phyloP scores from a whole-genome alignment of 2,888 invertebrate genomes.

The Candidula unifasciata region DNA sequence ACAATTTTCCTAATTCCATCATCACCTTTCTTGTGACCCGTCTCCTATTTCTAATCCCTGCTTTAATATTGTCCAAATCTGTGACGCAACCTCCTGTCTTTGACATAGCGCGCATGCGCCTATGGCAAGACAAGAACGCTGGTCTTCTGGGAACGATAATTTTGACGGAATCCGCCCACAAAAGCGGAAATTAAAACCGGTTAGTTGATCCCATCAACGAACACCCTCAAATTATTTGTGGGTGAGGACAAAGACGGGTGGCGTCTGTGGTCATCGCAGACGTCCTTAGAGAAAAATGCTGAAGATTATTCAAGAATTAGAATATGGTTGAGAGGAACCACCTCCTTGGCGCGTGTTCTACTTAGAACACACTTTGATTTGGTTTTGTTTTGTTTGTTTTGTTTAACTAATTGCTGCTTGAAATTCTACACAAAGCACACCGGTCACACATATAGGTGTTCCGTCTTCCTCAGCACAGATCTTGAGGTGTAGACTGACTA shows the following conservation, averaged over 20 bases:
- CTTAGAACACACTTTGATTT: too few relatives aligned
- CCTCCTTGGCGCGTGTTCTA: too few relatives aligned
- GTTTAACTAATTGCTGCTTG: too few relatives aligned
- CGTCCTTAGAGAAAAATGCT: background rate
- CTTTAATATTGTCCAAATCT: constrained; percentile 6
- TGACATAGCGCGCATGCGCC: constrained; percentile 20
- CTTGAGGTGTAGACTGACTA: too few relatives aligned
- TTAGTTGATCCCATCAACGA: constrained; percentile 19
- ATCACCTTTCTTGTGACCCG: background rate
- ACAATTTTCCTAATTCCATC: background rate
- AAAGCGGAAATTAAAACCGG: constrained; percentile 17
- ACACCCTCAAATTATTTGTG: constrained; percentile 4
- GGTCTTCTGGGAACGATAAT: background rate
- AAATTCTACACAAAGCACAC: too few relatives aligned
- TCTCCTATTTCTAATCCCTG: background rate
- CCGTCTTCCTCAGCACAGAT: too few relatives aligned
- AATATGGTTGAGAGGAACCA: too few relatives aligned
- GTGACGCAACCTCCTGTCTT: constrained; percentile 30
- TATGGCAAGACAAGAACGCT: background rate
- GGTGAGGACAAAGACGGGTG: constrained; percentile 3
- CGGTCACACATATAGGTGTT: too few relatives aligned
- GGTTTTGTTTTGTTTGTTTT: too few relatives aligned
- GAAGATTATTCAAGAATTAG: background rate
- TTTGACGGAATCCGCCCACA: background rate
- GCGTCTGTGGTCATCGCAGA: background rate